Conservation (phyloP, 2,888 invertebrate species). For the Acanthoscelides obtectus region DNA sequence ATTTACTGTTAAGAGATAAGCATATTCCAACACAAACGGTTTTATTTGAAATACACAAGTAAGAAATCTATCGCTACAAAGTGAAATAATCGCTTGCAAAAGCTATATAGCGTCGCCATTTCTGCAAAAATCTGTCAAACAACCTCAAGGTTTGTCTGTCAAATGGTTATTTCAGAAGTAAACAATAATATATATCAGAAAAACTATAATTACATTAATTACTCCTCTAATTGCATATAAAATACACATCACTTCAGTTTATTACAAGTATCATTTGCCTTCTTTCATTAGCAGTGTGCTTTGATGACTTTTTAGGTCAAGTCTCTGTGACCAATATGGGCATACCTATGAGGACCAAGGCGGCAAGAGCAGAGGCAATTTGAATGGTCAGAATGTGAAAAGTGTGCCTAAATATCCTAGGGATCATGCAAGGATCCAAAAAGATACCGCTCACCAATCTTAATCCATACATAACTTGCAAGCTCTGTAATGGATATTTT, state of each 20-base stretch:
- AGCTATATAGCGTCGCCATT: constrained; percentile 37
- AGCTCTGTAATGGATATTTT: constrained; percentile 68
- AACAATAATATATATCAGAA: constrained; percentile 39
- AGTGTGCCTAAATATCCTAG: constrained; percentile 11
- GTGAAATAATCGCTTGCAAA: constrained; percentile 2
- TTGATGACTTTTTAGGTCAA: constrained; percentile 39
- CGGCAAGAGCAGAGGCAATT: constrained; percentile 11
- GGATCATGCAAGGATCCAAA: constrained; percentile 46
- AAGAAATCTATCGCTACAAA: background rate
- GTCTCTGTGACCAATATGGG: constrained; percentile 41
- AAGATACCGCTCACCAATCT: constrained; percentile 52
- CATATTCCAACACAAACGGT: background rate
- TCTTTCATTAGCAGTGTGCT: background rate
- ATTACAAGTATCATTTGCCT: background rate
- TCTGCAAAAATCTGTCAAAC: constrained; percentile 39
- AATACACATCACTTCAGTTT: background rate
- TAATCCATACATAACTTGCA: constrained; percentile 65
- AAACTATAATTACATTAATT: constrained; percentile 16
- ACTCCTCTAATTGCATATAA: constrained; percentile 1
- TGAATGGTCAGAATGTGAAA: constrained; percentile 28
- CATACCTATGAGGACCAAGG: constrained; percentile 18
- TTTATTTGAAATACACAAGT: background rate
- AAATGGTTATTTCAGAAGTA: constrained; percentile 40
- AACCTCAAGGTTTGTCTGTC: constrained; percentile 36
- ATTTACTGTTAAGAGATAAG: background rate